phyloP scores from a whole-genome alignment of 2,797 vertebrate genomes.

The Mormyrus proboscirostris region DNA sequence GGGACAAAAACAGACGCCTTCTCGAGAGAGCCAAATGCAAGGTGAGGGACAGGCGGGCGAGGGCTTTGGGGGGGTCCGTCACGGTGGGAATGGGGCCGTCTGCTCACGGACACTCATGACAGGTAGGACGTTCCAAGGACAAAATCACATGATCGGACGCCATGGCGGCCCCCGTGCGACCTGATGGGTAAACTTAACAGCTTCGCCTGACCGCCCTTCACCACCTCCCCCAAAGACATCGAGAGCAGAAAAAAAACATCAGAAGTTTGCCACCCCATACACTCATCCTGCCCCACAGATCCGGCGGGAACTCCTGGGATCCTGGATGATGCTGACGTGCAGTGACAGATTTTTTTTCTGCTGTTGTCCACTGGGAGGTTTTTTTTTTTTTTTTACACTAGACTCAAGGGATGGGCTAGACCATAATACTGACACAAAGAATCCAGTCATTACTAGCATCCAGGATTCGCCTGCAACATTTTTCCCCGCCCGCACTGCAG shows the following conservation, averaged over 20 bases:
- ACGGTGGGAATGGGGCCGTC: not conserved
- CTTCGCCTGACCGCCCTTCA: not conserved
- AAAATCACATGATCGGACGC: not conserved
- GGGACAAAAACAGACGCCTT: not conserved
- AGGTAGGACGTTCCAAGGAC: not conserved
- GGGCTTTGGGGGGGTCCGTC: not conserved
- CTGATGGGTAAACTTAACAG: not conserved
- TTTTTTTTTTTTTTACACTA: too few relatives aligned
- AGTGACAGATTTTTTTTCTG: not conserved
- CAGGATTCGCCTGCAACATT: constrained; percentile 20
- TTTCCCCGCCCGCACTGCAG: constrained; percentile 13
- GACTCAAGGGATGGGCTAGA: not conserved
- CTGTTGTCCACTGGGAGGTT: not conserved
- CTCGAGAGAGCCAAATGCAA: not conserved
- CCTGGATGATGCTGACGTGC: not conserved
- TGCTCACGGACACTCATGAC: not conserved
- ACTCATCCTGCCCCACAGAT: not conserved
- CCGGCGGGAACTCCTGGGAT: not conserved
- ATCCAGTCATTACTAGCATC: constrained; percentile 28
- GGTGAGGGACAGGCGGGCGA: not conserved
- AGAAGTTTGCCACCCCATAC: not conserved
- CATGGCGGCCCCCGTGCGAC: not conserved
- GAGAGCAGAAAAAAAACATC: not conserved
- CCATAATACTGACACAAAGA: constrained; percentile 20
- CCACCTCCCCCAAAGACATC: not conserved